phyloP scores from a whole-genome alignment of 2,113 vertebrate species.

The Bombycilla garrulus region DNA sequence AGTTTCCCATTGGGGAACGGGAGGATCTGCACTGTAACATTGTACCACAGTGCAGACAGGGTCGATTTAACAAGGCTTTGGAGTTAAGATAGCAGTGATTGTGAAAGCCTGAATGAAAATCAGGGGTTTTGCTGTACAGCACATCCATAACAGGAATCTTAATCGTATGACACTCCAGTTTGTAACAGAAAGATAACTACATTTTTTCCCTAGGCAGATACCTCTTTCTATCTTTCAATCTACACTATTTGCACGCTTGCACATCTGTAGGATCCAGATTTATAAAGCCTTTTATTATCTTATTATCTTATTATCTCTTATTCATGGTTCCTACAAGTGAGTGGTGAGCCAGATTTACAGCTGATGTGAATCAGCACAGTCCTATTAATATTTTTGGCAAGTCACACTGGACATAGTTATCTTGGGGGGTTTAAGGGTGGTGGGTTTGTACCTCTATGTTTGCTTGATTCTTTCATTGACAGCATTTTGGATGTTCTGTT shows the following conservation, averaged over 20 bases:
- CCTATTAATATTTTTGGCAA: neutral
- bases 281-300: neutral
- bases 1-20: constrained; percentile 34
- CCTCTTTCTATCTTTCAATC: neutral
- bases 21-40: constrained; percentile 41
- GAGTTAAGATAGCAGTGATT: constrained; percentile 69
- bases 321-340: neutral
- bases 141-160: neutral
- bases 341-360: neutral
- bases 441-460: neutral
- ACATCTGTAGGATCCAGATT: neutral
- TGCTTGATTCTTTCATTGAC: neutral
- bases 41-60: constrained; percentile 43
- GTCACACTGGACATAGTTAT: neutral
- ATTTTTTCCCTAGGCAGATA: neutral
- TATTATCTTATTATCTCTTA: neutral
- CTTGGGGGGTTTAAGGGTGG: neutral
- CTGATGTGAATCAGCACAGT: neutral
- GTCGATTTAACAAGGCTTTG: constrained; percentile 52
- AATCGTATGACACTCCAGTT: neutral
- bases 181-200: neutral
- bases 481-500: neutral
- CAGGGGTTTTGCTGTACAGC: neutral
- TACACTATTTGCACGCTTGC: accelerated
- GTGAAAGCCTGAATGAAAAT: constrained; percentile 35